Evolutionary conservation across 2,113 vertebrate genomes (phyloP).

Genomic region (Neogale vison): DNA sequence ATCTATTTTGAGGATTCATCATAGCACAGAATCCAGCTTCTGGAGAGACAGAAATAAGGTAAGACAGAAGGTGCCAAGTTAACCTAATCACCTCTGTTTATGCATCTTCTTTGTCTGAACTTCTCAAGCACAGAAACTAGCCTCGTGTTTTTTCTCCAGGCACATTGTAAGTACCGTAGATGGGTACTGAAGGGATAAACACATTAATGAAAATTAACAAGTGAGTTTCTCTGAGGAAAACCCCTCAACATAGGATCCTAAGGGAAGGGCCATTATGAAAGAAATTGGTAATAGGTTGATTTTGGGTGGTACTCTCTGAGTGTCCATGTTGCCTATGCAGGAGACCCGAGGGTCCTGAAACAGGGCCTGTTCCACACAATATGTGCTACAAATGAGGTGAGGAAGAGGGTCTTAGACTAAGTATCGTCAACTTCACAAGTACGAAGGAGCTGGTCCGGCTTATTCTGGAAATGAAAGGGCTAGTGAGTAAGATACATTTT

Average conservation of each 20-base stretch:
- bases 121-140: background rate
- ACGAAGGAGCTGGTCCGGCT: background rate
- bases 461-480: background rate
- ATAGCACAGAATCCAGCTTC: background rate
- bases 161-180: background rate
- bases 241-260: background rate
- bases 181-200: background rate
- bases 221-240: background rate
- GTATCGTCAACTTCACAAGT: background rate
- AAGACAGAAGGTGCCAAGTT: background rate
- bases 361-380: background rate
- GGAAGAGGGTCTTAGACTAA: background rate
- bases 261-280: background rate
- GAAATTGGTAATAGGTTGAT: background rate
- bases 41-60: background rate
- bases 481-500: constrained; percentile 37
- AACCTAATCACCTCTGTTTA: background rate
- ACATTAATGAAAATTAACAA: background rate
- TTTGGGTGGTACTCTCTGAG: background rate
- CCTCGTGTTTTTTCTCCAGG: background rate
- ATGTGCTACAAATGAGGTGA: background rate
- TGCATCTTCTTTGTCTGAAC: background rate
- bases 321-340: background rate
- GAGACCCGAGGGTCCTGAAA: background rate
- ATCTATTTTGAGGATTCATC: background rate